These are phyloP conservation scores for Ceratosolen fusciceps DNA, from an alignment of 1,140 invertebrate species.

Conservation along the genomic window DNA sequence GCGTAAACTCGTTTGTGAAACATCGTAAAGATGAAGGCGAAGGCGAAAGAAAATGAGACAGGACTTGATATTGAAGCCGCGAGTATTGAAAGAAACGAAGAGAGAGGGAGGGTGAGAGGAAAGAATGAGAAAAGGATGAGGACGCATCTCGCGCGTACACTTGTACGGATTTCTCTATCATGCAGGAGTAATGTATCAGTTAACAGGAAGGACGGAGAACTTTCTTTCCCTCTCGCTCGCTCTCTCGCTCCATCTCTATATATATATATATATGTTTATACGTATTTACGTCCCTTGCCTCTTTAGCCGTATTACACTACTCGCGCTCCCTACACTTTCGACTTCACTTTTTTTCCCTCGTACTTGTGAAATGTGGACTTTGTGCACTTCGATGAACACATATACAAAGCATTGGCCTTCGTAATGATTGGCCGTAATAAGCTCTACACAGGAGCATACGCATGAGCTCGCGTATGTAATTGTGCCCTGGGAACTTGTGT, in stretches of 20 bases:
- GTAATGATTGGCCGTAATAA: too few relatives aligned
- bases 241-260: neutral
- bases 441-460: too few relatives aligned
- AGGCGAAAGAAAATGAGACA: slow-evolving; percentile 3
- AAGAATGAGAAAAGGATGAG: slow-evolving; percentile 21
- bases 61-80: neutral
- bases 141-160: slow-evolving; percentile 6
- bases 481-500: too few relatives aligned
- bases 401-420: too few relatives aligned
- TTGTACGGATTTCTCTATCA: slow-evolving; percentile 32
- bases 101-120: neutral
- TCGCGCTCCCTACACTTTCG: too few relatives aligned
- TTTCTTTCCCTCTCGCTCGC: neutral
- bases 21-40: neutral
- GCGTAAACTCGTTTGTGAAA: slow-evolving; percentile 48
- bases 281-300: neutral
- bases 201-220: slow-evolving; percentile 7
- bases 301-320: neutral
- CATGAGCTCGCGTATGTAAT: too few relatives aligned
- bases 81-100: too few relatives aligned
- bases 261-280: neutral
- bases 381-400: too few relatives aligned
- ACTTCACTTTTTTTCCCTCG: too few relatives aligned
- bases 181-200: slow-evolving; percentile 27
- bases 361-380: too few relatives aligned